Conservation (phyloP, 2,113 vertebrate species). For the Hippocampus comes region DNA sequence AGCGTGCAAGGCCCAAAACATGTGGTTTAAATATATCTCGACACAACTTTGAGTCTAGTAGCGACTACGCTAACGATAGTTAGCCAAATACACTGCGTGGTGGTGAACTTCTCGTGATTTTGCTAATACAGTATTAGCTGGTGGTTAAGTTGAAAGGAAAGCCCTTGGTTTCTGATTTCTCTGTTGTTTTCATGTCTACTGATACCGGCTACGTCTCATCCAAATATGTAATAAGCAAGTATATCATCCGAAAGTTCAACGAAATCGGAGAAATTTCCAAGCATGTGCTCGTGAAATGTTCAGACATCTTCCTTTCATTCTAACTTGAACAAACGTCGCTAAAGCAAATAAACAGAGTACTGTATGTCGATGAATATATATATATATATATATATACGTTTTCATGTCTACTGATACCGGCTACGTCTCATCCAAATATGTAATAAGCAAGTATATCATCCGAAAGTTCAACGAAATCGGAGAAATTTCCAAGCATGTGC, state of each 20-base stretch:
- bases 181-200: not conserved
- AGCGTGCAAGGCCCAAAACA: no score
- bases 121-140: conserved; percentile 20
- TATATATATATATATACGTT: not conserved
- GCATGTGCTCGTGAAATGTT: not conserved
- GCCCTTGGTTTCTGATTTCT: conserved; percentile 18
- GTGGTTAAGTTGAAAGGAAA: not conserved
- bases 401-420: no score
- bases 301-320: not conserved
- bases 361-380: not conserved
- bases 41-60: not conserved
- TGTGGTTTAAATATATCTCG: not conserved
- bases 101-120: conserved; percentile 17
- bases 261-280: not conserved
- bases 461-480: not conserved
- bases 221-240: not conserved
- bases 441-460: not conserved
- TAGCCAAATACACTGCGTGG: conserved; percentile 11
- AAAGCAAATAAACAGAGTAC: not conserved
- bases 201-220: not conserved
- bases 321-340: not conserved
- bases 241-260: not conserved
- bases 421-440: not conserved
- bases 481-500: not conserved
- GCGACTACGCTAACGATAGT: not conserved